Conservation (phyloP, 2,888 invertebrate species). For the Rhabditoides inermis region DNA sequence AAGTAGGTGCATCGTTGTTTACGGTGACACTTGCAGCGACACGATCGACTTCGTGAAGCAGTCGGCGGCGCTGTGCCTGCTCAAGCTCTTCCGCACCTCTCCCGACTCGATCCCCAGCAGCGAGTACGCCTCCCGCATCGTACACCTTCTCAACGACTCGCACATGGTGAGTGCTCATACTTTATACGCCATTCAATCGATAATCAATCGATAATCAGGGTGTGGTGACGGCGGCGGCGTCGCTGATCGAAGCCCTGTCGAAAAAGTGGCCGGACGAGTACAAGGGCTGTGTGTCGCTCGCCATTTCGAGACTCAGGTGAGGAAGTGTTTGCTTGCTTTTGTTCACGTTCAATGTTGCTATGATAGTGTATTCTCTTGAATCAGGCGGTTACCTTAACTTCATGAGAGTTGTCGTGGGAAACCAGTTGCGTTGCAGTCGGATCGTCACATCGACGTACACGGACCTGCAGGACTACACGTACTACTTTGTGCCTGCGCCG, state of each 20-base stretch:
- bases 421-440: constrained; percentile 58
- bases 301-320: constrained; percentile 91
- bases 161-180: constrained; percentile 68
- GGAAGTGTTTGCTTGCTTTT: no score
- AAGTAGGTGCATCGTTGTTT: no score
- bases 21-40: constrained; percentile 62
- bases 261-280: constrained; percentile 98
- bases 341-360: no score
- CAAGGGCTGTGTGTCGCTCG: constrained; percentile 93
- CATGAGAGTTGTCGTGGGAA: neutral
- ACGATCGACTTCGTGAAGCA: constrained; percentile 99
- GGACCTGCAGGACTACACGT: constrained; percentile 95
- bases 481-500: constrained; percentile 99
- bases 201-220: no score
- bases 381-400: constrained; percentile 54
- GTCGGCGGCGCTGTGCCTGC: constrained; percentile 89
- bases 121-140: constrained; percentile 97
- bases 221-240: constrained; percentile 95
- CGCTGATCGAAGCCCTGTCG: constrained; percentile 91
- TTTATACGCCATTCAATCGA: neutral
- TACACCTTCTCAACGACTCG: constrained; percentile 94
- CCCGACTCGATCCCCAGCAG: constrained; percentile 86
- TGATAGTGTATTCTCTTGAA: no score
- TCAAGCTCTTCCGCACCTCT: constrained; percentile 83
- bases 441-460: constrained; percentile 98